These are phyloP conservation scores for Australoheros scitulus DNA, from an alignment of 2,113 vertebrate species.

Conservation along the genomic window DNA sequence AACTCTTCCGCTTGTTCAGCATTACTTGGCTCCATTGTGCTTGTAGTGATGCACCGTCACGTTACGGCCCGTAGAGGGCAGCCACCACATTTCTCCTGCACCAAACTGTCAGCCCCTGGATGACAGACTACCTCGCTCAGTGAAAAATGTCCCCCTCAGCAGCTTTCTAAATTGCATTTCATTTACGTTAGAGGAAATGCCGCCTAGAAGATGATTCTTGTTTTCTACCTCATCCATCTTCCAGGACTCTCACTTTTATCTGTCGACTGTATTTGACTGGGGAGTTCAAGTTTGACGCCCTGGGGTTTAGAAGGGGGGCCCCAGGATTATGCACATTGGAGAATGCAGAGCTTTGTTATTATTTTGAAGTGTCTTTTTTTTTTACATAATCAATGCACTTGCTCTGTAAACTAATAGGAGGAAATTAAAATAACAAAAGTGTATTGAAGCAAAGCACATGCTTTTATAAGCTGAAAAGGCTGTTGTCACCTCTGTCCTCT, in stretches of 20 bases:
- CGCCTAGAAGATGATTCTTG: slow-evolving; percentile 63
- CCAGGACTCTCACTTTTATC: slow-evolving; percentile 53
- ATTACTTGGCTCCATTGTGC: neutral
- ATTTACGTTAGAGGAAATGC: slow-evolving; percentile 69
- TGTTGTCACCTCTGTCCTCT: neutral
- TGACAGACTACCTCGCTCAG: slow-evolving; percentile 63
- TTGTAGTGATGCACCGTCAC: slow-evolving; percentile 35
- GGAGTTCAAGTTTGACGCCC: slow-evolving; percentile 48
- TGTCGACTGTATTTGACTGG: slow-evolving; percentile 50
- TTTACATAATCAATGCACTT: slow-evolving; percentile 25
- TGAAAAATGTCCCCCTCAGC: slow-evolving; percentile 72
- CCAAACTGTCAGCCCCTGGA: slow-evolving; percentile 50
- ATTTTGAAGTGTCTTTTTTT: slow-evolving; percentile 5
- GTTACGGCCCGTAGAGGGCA: slow-evolving; percentile 70
- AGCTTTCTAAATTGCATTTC: slow-evolving; percentile 77
- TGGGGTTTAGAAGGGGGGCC: slow-evolving; percentile 11
- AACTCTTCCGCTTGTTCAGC: neutral
- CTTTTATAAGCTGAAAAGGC: neutral
- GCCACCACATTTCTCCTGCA: slow-evolving; percentile 15
- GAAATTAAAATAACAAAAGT: slow-evolving; percentile 9
- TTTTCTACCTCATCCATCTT: slow-evolving; percentile 72
- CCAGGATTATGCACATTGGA: slow-evolving; percentile 28
- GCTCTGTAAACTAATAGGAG: neutral
- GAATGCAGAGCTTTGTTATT: slow-evolving; percentile 2
- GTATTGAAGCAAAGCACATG: neutral